phyloP scores from a whole-genome alignment of 2,113 vertebrate species.

The Cranoglanis bouderius region DNA sequence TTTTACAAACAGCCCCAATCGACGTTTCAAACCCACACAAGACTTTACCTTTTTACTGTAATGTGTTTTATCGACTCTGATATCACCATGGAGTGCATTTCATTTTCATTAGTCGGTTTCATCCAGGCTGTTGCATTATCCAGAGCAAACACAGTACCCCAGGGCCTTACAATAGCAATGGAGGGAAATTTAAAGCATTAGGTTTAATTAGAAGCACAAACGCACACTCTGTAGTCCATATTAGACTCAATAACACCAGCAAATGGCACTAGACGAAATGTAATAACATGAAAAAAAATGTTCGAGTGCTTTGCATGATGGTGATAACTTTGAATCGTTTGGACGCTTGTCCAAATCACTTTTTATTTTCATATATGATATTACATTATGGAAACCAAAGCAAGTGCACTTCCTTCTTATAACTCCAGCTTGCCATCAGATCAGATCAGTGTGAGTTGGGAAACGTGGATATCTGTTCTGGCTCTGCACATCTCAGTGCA shows the following conservation, averaged over 20 bases:
- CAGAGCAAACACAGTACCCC: constrained; percentile 1
- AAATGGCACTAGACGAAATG: not conserved
- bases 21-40: not conserved
- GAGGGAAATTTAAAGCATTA: constrained; percentile 29
- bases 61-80: not conserved
- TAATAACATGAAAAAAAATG: not conserved
- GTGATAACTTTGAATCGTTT: not conserved
- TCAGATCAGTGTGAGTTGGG: constrained; percentile 37
- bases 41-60: not conserved
- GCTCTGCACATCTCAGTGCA: constrained; percentile 35
- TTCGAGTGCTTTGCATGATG: constrained; percentile 2
- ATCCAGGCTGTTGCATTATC: constrained; percentile 15
- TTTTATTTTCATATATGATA: not conserved
- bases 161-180: constrained; percentile 15
- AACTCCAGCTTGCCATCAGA: constrained; percentile 7
- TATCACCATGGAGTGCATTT: not conserved
- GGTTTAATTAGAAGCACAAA: constrained; percentile 26
- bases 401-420: not conserved
- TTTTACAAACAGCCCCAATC: not conserved
- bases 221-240: not conserved
- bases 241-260: constrained; percentile 7
- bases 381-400: not conserved
- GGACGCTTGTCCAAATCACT: not conserved
- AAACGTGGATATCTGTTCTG: constrained; percentile 27
- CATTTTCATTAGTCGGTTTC: constrained; percentile 12